Evolutionary conservation across 2,888 invertebrate genomes (phyloP), one percentile per base, ranked within the genome.

Genomic region (Phanerotoma sp.): DNA sequence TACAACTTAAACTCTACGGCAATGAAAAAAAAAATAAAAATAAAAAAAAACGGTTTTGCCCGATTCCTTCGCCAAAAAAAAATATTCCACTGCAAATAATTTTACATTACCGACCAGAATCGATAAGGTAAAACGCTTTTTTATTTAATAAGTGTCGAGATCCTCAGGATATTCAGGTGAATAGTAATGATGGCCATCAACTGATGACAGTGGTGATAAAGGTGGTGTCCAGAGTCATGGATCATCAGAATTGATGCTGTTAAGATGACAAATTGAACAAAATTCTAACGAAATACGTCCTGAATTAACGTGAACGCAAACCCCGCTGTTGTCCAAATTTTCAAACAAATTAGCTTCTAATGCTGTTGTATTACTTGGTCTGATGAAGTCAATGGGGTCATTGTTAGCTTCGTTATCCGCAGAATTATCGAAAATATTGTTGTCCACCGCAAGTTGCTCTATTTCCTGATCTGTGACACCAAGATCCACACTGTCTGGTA

Each of bases 241-340:
- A 16, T 59, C 45, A 47, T 60, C 55, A 15, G 60, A 62, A 54
- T 63, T 67, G 28, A 67, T 58, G 49, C 68, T 73, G 57, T 80
- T 82, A 53, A 79, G 78, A 65, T 81, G 81, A 63, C 84, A 85
- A 25, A 73, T 74, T 2, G 81, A 73, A 67, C 84, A 85, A 66
- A 81, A 83, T 66, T 84, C 83, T 56, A 84, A 67, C 0, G 84
- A 84, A 30, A 84, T 78, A 66, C 78, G 79, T 42, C 80, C 80
- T 35, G 80, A 80, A 55, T 82, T 80, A 13, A 83, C 79, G 64
- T 84, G 84, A 11, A 84, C 72, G 66, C 84, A 84, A 15, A 84
- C 78, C 13, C 83, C 84, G 45, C 78, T 77, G 62, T 79, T 77
- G 11, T 77, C 73, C 9, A 73, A 60, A 32, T 64, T 67, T 49